A percentile compares a stretch with the other conserved stretches of the same genome.
These are phyloP conservation scores for Nyctibius grandis DNA, from an alignment of 2,797 vertebrate genomes.

Conservation along the genomic window DNA sequence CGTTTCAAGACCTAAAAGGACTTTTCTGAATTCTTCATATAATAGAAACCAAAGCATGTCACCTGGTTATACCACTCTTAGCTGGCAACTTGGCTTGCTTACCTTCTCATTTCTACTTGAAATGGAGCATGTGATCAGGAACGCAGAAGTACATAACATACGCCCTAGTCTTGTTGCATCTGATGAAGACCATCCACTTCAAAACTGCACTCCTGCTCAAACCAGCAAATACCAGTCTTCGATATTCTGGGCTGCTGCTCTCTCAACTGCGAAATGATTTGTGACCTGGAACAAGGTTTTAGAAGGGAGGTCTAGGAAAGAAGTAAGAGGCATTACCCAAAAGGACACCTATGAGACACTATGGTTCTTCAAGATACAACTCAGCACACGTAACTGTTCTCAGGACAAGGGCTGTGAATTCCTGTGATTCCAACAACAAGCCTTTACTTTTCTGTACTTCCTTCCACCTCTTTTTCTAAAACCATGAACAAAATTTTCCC, in stretches of 20 bases:
- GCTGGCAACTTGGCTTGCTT: not conserved
- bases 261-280: not conserved
- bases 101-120: not conserved
- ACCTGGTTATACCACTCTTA: not conserved
- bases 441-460: not conserved
- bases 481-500: not conserved
- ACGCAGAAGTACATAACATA: not conserved
- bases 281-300: not conserved
- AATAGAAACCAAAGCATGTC: not conserved
- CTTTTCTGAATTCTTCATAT: not conserved
- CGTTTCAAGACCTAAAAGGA: not conserved
- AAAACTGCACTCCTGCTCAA: not conserved
- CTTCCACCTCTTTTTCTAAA: not conserved
- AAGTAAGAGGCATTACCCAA: not conserved
- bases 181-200: not conserved
- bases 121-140: not conserved
- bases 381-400: not conserved
- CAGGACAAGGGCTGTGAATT: not conserved
- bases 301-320: not conserved
- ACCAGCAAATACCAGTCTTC: not conserved
- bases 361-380: not conserved
- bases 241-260: not conserved
- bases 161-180: not conserved
- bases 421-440: not conserved
- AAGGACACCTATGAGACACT: not conserved